Evolutionary conservation across 2,797 vertebrate genomes (phyloP).

Genomic region (Anas acuta): DNA sequence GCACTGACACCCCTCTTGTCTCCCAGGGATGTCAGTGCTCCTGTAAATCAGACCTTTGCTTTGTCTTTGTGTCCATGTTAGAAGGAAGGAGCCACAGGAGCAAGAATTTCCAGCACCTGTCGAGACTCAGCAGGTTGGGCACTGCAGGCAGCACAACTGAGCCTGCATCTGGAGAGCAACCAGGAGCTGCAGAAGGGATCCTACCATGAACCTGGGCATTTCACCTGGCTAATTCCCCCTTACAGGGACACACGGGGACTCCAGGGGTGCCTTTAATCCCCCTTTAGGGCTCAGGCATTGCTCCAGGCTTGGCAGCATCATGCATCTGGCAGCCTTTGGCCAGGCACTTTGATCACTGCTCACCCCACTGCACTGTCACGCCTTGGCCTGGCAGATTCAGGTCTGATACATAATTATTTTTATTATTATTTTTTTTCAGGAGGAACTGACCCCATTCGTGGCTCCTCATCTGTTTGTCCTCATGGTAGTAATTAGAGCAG

Average conservation of each 20-base stretch:
- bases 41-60: not conserved
- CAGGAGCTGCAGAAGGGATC: not conserved
- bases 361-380: not conserved
- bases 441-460: constrained; percentile 8
- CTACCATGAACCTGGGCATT: not conserved
- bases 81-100: not conserved
- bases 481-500: constrained; percentile 60
- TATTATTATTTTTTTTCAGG: not conserved
- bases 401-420: not conserved
- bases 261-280: not conserved
- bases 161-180: rapidly evolving
- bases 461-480: constrained; percentile 37
- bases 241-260: not conserved
- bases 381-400: not conserved
- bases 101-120: not conserved
- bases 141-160: not conserved
- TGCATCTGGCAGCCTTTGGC: not conserved
- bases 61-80: not conserved
- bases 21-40: not conserved
- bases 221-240: not conserved
- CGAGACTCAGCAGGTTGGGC: not conserved
- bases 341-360: not conserved
- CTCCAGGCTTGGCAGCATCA: rapidly evolving
- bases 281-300: not conserved
- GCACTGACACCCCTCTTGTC: too few relatives aligned